These are phyloP conservation scores for Cotesia glomerata DNA, from an alignment of 1,140 invertebrate species.

Conservation along the genomic window DNA sequence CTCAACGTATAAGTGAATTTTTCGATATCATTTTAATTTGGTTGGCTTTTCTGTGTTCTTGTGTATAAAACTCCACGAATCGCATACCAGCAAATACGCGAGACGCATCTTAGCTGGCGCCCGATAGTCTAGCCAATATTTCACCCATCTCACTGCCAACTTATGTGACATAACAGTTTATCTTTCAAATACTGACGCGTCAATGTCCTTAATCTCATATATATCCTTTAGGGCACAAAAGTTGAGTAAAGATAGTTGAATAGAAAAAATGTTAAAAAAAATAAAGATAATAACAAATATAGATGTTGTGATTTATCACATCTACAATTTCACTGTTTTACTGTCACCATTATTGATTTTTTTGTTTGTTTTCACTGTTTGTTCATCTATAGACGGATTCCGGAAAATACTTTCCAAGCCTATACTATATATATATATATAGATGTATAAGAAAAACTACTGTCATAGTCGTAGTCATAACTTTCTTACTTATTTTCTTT, in stretches of 20 bases:
- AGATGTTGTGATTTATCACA: background rate
- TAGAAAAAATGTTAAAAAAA: background rate
- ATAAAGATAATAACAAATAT: conserved; percentile 3
- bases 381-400: too few species aligned
- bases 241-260: background rate
- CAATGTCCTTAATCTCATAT: background rate
- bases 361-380: background rate
- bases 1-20: background rate
- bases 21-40: background rate
- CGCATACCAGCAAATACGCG: background rate
- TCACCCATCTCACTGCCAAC: conserved; percentile 40
- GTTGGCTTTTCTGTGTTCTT: background rate
- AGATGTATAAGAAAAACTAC: background rate
- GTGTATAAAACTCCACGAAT: background rate
- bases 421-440: too few species aligned
- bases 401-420: too few species aligned
- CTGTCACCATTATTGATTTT: background rate
- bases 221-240: background rate
- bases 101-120: conserved; percentile 32
- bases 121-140: conserved; percentile 51
- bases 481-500: background rate
- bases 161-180: conserved; percentile 3
- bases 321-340: background rate
- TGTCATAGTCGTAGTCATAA: background rate
- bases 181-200: conserved; percentile 5